Percentiles rank a stretch among this genome's conserved stretches.
Conservation (phyloP, 2,888 invertebrate species). For the Epistrophe eligans region DNA sequence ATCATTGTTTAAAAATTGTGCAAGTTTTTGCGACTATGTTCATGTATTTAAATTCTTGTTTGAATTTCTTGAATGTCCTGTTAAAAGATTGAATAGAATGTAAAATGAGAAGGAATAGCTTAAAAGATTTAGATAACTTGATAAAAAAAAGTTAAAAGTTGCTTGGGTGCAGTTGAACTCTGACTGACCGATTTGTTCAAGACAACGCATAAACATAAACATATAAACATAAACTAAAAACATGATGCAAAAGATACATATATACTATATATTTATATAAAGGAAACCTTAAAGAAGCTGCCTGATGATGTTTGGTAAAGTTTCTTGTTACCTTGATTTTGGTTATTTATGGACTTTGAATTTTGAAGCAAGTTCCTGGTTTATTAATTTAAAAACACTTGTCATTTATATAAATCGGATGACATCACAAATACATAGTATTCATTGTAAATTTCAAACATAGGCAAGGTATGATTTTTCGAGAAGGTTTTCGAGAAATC, state of each 20-base stretch:
- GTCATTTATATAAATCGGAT: neutral
- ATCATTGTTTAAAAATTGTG: too few species aligned
- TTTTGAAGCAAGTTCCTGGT: slow-evolving; percentile 14
- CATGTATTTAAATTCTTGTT: neutral
- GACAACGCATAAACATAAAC: slow-evolving; percentile 21
- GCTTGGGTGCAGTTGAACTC: slow-evolving; percentile 70
- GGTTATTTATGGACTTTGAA: slow-evolving; percentile 9
- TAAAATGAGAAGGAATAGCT: slow-evolving; percentile 34
- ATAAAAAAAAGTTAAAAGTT: slow-evolving; percentile 53
- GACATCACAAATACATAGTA: too few species aligned
- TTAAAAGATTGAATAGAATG: slow-evolving; percentile 35
- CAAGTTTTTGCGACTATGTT: neutral
- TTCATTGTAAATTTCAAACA: too few species aligned
- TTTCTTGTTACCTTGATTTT: slow-evolving; percentile 18
- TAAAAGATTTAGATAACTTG: slow-evolving; percentile 57
- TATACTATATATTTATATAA: neutral
- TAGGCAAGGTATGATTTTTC: too few species aligned
- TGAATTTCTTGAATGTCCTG: slow-evolving; percentile 7
- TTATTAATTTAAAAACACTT: slow-evolving; percentile 19
- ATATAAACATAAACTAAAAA: neutral
- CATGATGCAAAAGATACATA: neutral
- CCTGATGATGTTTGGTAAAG: slow-evolving; percentile 5
- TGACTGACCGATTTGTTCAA: slow-evolving; percentile 61
- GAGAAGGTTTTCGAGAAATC: too few species aligned
- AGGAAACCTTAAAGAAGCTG: slow-evolving; percentile 3